Evolutionary conservation across 2,888 invertebrate genomes (phyloP), one percentile per base, ranked within the genome.

Genomic region (Sarcophaga carnaria): DNA sequence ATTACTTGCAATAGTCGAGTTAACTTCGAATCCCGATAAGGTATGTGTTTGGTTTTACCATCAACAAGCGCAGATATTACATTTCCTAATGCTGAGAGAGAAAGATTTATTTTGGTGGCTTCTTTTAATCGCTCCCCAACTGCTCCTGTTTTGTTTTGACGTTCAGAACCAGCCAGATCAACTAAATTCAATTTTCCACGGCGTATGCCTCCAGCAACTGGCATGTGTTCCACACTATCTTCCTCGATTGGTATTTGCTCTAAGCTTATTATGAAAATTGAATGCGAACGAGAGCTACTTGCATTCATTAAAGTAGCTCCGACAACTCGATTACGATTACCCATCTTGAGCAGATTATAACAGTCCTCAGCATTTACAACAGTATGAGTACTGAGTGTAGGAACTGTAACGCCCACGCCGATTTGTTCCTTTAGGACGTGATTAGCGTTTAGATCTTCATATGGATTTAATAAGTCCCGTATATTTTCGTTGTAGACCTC

Each of bases 401-500:
- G 94, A 2, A 95, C 94, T 2, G 94, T 93, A 0, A 95, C 93
- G 17, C 95, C 95, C 83, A 94, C 94, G 27, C 93, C 94, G 0
- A 94, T 94, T 20, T 94, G 90, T 89, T 95, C 95, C 88, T 95
- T 95, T n/a, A 95, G 90, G 25, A 90, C 91, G 75, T 94, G 92
- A 82, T 91, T 91, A 27, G 83, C 88, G 59, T 89, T 83, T 1
- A 71, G 22, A 27, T 88, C 85, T 96, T 90, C 90, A 72, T 88
- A 89, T 14, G 97, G 97, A 91, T 96, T 97, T 88, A 98, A 94
- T 77, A 98, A 94, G 93, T 98, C 98, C 14, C 98, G 95, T 87
- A 98, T 98, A 94, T 97, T 97, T 94, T 98, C 98, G 93, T 98
- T 98, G 94, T 98, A 98, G 71, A 98, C 96, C 94, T 99, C 99